A percentile compares a stretch with the other conserved stretches of the same genome.
These are phyloP conservation scores for Pseudochromis fuscus DNA, from an alignment of 2,797 vertebrate species.

Conservation along the genomic window DNA sequence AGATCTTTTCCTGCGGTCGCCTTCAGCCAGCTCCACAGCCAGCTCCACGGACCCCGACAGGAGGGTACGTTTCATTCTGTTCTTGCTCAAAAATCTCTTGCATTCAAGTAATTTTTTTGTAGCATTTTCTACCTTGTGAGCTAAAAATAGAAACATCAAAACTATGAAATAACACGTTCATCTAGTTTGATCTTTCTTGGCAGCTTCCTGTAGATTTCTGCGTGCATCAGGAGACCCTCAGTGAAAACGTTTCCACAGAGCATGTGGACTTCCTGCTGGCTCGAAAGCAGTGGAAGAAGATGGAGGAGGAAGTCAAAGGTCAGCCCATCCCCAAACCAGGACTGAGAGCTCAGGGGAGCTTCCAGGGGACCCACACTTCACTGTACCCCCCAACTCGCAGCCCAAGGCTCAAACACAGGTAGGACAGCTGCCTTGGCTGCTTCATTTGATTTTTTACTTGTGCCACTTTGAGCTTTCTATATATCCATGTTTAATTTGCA, in stretches of 20 bases:
- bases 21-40: slow-evolving; percentile 66
- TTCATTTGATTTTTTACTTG: too few relatives aligned
- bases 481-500: too few relatives aligned
- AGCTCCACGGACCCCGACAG: slow-evolving; percentile 68
- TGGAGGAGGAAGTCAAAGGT: slow-evolving; percentile 81
- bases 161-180: too few relatives aligned
- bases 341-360: slow-evolving; percentile 67
- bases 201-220: slow-evolving; percentile 74
- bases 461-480: too few relatives aligned
- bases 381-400: slow-evolving; percentile 80
- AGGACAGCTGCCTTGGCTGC: background rate
- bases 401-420: slow-evolving; percentile 77
- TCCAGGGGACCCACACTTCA: slow-evolving; percentile 76
- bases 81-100: background rate
- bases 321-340: slow-evolving; percentile 69
- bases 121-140: too few relatives aligned
- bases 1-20: slow-evolving; percentile 55
- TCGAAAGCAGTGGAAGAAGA: slow-evolving; percentile 80
- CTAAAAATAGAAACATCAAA: too few relatives aligned
- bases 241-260: slow-evolving; percentile 78
- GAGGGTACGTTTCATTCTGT: slow-evolving; percentile 51
- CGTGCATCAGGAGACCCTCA: slow-evolving; percentile 63
- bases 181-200: background rate
- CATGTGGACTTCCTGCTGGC: slow-evolving; percentile 80
- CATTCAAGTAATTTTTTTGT: too few relatives aligned